These are phyloP conservation scores for Orthonyx spaldingii DNA, from an alignment of 2,113 vertebrate species.

Conservation along the genomic window DNA sequence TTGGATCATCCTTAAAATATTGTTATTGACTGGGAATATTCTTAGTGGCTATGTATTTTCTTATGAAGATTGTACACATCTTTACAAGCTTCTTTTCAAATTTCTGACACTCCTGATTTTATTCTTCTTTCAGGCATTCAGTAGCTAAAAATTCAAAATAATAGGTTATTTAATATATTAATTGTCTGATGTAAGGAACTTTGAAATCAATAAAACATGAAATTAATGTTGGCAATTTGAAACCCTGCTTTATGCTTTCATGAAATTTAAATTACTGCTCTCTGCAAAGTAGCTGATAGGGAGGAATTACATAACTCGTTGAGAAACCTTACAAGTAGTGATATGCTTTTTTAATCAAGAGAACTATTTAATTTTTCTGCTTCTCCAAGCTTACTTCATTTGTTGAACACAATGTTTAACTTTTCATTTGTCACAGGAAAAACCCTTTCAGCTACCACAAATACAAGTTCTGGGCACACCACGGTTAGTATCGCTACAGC, in stretches of 20 bases:
- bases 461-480: background rate
- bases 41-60: background rate
- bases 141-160: background rate
- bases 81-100: background rate
- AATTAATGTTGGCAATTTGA: background rate
- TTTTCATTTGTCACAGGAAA: slow-evolving; percentile 53
- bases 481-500: slow-evolving; percentile 70
- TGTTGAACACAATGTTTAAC: background rate
- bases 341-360: background rate
- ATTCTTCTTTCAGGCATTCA: background rate
- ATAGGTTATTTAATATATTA: background rate
- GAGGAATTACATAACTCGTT: background rate
- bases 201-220: background rate
- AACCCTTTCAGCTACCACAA: background rate
- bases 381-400: background rate
- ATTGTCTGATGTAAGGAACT: background rate
- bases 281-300: background rate
- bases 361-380: background rate
- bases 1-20: background rate
- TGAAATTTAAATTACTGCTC: background rate
- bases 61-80: background rate
- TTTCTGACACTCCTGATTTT: background rate
- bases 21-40: background rate
- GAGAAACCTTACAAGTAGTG: background rate
- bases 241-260: background rate